These are phyloP conservation scores for Trematomus loennbergii DNA, from an alignment of 2,113 vertebrate genomes.

Conservation along the genomic window DNA sequence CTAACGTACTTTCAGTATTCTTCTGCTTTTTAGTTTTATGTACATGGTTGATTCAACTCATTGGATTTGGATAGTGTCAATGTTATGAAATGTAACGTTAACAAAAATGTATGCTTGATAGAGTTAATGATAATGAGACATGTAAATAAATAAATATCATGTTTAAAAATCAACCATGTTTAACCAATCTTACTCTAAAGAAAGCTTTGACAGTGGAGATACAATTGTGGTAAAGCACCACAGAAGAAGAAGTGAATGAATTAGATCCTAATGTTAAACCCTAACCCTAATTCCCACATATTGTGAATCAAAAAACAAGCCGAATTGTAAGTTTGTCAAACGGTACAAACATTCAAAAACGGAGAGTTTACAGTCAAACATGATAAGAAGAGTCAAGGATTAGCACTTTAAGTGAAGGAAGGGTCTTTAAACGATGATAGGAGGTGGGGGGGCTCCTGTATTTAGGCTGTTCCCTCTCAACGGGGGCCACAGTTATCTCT, in stretches of 20 bases:
- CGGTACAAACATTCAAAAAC: background rate
- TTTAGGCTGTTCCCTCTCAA: constrained; percentile 60
- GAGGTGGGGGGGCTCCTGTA: constrained; percentile 25
- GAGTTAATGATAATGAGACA: background rate
- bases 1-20: too few relatives aligned
- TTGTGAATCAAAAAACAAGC: background rate
- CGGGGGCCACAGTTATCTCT: constrained; percentile 67
- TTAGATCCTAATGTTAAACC: background rate
- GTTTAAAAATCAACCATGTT: background rate
- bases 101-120: too few relatives aligned
- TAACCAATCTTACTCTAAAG: background rate
- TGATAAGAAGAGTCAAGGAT: background rate
- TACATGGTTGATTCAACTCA: too few relatives aligned
- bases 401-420: constrained; percentile 4
- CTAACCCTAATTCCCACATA: background rate
- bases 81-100: too few relatives aligned
- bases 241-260: background rate
- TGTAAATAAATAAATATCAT: background rate
- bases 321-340: too few relatives aligned
- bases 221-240: background rate
- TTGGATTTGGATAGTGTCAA: too few relatives aligned
- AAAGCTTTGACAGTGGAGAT: background rate
- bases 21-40: too few relatives aligned
- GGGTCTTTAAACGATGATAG: constrained; percentile 23
- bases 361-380: constrained; percentile 2